These are phyloP conservation scores for Guaruba guarouba DNA, from an alignment of 2,113 vertebrate genomes.

Conservation along the genomic window DNA sequence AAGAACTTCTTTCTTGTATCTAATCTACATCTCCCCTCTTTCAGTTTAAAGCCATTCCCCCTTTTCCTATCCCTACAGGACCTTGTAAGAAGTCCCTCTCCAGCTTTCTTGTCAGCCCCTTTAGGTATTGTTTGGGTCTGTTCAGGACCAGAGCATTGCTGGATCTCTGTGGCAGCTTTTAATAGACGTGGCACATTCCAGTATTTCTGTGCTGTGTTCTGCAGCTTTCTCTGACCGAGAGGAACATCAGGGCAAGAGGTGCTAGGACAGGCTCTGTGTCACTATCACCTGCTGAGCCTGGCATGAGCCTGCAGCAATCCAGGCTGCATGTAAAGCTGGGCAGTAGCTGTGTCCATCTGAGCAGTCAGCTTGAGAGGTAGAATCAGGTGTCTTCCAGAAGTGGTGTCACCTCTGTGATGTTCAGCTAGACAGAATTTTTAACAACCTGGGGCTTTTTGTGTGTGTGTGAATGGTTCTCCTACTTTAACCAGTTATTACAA, in stretches of 20 bases:
- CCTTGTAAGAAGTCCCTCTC: background rate
- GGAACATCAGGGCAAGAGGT: background rate
- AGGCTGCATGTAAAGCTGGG: background rate
- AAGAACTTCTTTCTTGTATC: background rate
- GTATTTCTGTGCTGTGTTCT: background rate
- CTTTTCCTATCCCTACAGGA: background rate
- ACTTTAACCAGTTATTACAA: background rate
- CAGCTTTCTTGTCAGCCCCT: background rate
- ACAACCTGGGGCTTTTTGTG: accelerated
- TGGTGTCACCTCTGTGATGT: background rate
- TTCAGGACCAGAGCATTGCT: background rate
- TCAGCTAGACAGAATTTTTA: background rate
- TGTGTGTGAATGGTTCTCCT: background rate
- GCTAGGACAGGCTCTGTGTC: background rate
- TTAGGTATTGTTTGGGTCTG: background rate
- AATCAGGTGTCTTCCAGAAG: too few relatives aligned
- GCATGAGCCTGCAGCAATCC: background rate
- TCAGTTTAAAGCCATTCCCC: background rate
- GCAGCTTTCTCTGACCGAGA: background rate
- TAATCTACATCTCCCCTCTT: background rate
- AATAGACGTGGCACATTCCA: accelerated
- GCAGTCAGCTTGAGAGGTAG: background rate
- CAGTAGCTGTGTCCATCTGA: accelerated
- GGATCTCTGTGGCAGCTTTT: background rate
- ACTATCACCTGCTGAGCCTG: background rate